Conservation (phyloP, 2,113 vertebrate species). For the Campylorhamphus procurvoides region DNA sequence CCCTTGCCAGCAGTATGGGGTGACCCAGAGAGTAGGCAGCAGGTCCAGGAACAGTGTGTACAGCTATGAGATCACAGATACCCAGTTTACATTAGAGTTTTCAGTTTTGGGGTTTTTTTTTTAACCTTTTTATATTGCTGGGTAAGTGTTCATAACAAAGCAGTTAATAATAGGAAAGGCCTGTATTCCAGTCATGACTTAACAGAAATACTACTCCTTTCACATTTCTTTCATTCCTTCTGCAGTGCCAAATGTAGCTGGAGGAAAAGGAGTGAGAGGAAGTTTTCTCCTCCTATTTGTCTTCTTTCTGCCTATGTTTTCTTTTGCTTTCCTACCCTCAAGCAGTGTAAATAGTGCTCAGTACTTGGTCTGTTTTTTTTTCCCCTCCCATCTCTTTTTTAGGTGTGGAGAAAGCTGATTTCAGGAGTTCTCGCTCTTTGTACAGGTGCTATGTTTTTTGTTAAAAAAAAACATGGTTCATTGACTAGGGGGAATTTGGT, state of each 20-base stretch:
- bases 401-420: constrained; percentile 7
- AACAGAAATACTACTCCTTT: background rate
- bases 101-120: background rate
- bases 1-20: background rate
- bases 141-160: background rate
- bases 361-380: background rate
- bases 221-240: background rate
- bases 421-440: constrained; percentile 6
- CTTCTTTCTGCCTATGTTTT: background rate
- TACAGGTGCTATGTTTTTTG: background rate
- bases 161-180: constrained; percentile 1
- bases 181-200: background rate
- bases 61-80: constrained; percentile 7
- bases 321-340: background rate
- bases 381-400: background rate
- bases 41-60: background rate
- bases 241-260: constrained; percentile 48
- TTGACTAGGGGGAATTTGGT: background rate
- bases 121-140: constrained; percentile 25
- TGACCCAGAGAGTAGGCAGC: constrained; percentile 2
- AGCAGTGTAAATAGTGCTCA: constrained; percentile 27
- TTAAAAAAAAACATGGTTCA: background rate
- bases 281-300: background rate
- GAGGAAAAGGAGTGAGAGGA: background rate
- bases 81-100: constrained; percentile 29